These are phyloP conservation scores for Callitettix versicolor DNA, from an alignment of 1,140 invertebrate genomes.

Conservation along the genomic window DNA sequence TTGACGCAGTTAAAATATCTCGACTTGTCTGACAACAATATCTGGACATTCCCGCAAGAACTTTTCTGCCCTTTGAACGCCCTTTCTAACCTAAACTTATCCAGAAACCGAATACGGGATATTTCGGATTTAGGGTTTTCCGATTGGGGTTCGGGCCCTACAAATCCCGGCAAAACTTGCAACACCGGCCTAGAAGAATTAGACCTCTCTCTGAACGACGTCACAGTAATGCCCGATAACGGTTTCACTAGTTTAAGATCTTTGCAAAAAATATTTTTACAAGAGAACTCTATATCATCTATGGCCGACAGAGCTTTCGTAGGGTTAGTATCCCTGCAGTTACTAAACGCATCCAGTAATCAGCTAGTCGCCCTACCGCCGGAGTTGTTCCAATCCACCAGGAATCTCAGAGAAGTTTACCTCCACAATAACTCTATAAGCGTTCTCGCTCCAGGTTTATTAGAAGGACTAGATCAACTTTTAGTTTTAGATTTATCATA, in stretches of 20 bases:
- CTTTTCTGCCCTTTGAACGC: conserved; percentile 62
- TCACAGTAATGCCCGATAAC: conserved; percentile 53
- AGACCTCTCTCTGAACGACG: conserved; percentile 63
- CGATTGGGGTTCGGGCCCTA: conserved; percentile 40
- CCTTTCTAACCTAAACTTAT: conserved; percentile 59
- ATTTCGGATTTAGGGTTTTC: conserved; percentile 58
- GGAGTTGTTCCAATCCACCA: conserved; percentile 56
- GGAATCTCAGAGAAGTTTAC: conserved; percentile 56
- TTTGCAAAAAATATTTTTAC: conserved; percentile 50
- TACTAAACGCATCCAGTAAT: conserved; percentile 68
- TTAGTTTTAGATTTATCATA: conserved; percentile 62
- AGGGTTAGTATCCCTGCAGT: conserved; percentile 50
- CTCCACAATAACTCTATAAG: conserved; percentile 70
- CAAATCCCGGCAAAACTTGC: conserved; percentile 42
- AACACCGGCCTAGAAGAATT: conserved; percentile 52
- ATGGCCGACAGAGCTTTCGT: conserved; percentile 59
- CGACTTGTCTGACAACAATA: conserved; percentile 68
- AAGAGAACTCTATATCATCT: conserved; percentile 61
- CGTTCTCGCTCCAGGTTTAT: conserved; percentile 60
- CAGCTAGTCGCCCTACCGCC: conserved; percentile 59
- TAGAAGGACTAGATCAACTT: conserved; percentile 63
- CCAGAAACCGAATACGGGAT: conserved; percentile 67
- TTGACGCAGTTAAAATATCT: conserved; percentile 54
- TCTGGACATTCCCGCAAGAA: conserved; percentile 61
- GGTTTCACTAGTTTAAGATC: conserved; percentile 55